Percentiles rank a stretch among this genome's conserved stretches.
Evolutionary conservation across 2,888 invertebrate genomes (phyloP).

Genomic region (Linnaemya vulpina): DNA sequence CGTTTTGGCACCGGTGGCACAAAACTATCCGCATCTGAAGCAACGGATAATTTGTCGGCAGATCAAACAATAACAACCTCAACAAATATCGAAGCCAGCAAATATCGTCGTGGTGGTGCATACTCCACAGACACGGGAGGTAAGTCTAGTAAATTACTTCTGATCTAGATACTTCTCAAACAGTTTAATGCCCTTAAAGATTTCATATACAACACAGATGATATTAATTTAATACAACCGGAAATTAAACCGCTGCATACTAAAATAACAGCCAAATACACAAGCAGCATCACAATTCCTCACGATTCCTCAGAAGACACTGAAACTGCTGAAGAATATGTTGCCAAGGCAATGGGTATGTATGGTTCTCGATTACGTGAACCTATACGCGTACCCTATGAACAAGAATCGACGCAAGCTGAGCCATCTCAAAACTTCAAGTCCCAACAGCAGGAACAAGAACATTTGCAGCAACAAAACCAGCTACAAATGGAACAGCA

Average conservation of each 20-base stretch:
- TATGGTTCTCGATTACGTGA: conserved; percentile 78
- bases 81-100: conserved; percentile 75
- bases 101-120: conserved; percentile 74
- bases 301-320: conserved; percentile 76
- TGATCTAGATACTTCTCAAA: neutral
- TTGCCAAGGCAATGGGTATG: conserved; percentile 81
- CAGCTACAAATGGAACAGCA: conserved; percentile 27
- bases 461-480: conserved; percentile 21
- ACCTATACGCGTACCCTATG: conserved; percentile 74
- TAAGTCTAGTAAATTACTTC: conserved; percentile 1
- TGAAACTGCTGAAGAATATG: conserved; percentile 82
- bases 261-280: conserved; percentile 73
- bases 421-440: conserved; percentile 50
- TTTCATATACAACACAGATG: conserved; percentile 77
- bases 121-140: conserved; percentile 71
- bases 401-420: conserved; percentile 40
- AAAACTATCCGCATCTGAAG: conserved; percentile 74
- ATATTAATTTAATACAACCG: conserved; percentile 80
- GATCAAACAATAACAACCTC: conserved; percentile 80
- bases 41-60: conserved; percentile 75
- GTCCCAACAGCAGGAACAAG: conserved; percentile 49
- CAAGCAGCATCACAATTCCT: conserved; percentile 70
- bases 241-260: conserved; percentile 75
- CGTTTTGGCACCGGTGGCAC: conserved; percentile 75
- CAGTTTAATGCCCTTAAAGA: conserved; percentile 69